phyloP scores from a whole-genome alignment of 2,113 vertebrate species.

The Kryptolebias marmoratus region DNA sequence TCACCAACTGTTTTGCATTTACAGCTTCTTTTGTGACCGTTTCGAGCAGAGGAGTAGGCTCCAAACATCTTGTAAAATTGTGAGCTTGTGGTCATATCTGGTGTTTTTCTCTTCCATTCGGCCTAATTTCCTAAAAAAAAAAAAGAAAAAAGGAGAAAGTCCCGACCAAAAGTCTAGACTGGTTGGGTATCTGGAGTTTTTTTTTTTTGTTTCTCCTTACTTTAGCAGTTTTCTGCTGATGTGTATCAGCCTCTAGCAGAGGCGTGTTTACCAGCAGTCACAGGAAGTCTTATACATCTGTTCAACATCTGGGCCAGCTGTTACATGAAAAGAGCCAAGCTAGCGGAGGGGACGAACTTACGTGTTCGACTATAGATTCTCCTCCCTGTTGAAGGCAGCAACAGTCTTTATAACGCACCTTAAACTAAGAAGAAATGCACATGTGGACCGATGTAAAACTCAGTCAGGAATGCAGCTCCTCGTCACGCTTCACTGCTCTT shows the following conservation, averaged over 20 bases:
- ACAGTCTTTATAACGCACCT: conserved; percentile 30
- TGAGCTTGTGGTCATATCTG: conserved; percentile 36
- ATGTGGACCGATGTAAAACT: conserved; percentile 35
- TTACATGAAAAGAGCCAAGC: conserved; percentile 63
- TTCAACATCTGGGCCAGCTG: conserved; percentile 76
- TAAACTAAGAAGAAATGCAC: conserved; percentile 30
- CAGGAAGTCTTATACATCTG: conserved; percentile 75
- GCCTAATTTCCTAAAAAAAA: conserved; percentile 46
- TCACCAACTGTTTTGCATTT: conserved; percentile 39
- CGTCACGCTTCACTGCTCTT: neutral
- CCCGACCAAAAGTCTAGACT: conserved; percentile 36
- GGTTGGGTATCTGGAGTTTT: conserved; percentile 22
- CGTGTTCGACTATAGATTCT: conserved; percentile 50
- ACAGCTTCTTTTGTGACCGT: conserved; percentile 25
- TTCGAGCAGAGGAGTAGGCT: conserved; percentile 19
- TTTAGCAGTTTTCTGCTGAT: conserved; percentile 28
- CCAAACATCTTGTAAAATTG: conserved; percentile 20
- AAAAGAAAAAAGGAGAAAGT: conserved; percentile 1
- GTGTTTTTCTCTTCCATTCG: conserved; percentile 37
- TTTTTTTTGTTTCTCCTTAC: conserved; percentile 25
- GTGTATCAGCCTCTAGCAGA: conserved; percentile 49
- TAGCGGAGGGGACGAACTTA: conserved; percentile 37
- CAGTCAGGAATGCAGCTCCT: neutral
- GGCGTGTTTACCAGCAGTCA: conserved; percentile 59
- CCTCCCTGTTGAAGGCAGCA: conserved; percentile 36